Evolutionary conservation across 2,797 vertebrate species (phyloP), one percentile per base, ranked within the genome.

Genomic region (Molossus molossus): DNA sequence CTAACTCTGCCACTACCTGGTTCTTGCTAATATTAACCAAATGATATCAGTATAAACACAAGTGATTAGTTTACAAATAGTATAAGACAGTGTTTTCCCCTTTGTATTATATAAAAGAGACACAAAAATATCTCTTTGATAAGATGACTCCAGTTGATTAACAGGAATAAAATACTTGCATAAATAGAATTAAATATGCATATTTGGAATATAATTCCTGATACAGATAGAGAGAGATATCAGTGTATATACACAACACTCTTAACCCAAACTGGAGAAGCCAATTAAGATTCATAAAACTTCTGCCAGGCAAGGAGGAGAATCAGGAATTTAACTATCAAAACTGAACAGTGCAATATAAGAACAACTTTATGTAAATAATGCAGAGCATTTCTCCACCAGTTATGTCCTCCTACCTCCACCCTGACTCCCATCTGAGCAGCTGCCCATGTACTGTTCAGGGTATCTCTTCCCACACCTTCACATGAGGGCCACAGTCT

Each of bases 201-300:
- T 92, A 87, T 60, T 60, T 83, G 18, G 11, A 94, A 92, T 57
- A 57, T 17, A 75, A 79, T 81, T 81, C 76, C 27, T 76, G 33
- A 33, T 55, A 57, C 4, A 72, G n/a, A 15, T 50, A 76, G 5
- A 33, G 60, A 70, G 14, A 85, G 15, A 69, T 50, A 76, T 40
- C 14, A n/a, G 17, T 85, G 75, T 92, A 88, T 90, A 88, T 48
- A 80, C 82, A 64, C 33, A 91, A 93, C 48, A 20, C 48, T 93
- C 58, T 95, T 90, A 92, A 95, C 37, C 55, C 80, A 77, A 90
- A 88, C 83, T 95, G 97, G 40, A 94, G 40, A 97, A 97, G 86
- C 50, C 82, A 91, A 60, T 95, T 96, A 96, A 86, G 77, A 94
- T 96, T 95, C 75, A 84, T 67, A 0, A 45, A 95, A 82, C 9